phyloP scores from a whole-genome alignment of 2,797 vertebrate species.

The Tapirus indicus region DNA sequence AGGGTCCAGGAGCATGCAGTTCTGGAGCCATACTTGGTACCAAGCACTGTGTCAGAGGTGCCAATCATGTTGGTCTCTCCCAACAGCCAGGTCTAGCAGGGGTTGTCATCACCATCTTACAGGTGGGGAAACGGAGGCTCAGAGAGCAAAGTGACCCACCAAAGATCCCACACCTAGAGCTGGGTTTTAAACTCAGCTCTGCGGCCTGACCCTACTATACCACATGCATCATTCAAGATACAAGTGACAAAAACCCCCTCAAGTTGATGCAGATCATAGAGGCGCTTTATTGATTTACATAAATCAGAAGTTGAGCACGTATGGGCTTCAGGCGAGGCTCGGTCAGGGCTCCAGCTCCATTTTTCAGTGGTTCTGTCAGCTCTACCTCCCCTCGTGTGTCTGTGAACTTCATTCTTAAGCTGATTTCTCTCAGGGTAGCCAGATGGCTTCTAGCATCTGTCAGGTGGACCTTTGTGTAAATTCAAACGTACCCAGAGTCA shows the following conservation, averaged over 20 bases:
- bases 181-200: neutral
- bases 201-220: neutral
- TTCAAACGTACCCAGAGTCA: neutral
- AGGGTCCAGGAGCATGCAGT: fast-evolving
- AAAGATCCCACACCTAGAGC: neutral
- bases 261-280: neutral
- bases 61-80: neutral
- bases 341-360: neutral
- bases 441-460: neutral
- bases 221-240: neutral
- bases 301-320: neutral
- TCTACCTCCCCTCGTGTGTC: neutral
- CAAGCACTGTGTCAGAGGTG: neutral
- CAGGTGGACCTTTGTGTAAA: neutral
- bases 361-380: neutral
- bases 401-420: neutral
- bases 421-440: neutral
- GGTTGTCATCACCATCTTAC: neutral
- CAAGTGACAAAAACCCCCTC: neutral
- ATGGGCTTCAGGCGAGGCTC: neutral
- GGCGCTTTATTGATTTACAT: no score
- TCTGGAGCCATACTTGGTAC: neutral
- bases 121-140: neutral
- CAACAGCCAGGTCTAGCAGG: neutral
- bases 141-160: neutral